Evolutionary conservation across 1,140 invertebrate genomes (phyloP), one percentile per base, ranked within the genome.

Genomic region (Scaptodrosophila lebanonensis): DNA sequence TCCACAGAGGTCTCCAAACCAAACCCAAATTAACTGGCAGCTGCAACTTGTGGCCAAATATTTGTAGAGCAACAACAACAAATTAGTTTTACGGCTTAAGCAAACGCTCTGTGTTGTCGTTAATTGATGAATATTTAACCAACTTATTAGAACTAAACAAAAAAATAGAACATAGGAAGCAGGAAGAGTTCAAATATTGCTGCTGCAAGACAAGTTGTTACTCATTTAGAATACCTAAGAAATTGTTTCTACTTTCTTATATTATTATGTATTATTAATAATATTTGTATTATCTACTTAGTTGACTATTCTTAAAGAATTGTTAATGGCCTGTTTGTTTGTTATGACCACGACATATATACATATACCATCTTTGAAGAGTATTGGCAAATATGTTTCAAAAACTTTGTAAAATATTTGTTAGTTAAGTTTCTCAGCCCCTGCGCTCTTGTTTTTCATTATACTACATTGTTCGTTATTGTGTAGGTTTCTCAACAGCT

Each of bases 41-140:
- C 44, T 43, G 45, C 32, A 44, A 30, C 25, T 36, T 56, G 43
- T 12, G 29, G 45, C 32, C 49, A 13, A 17, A 40, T 49, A 40
- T 25, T 38, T 43, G 53, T 52, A 52, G 35, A 29, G 11, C 12
- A 42, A 49, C 33, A 51, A 44, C 15, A 35, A 39, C 48, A 48
- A 43, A 64, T 76, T 69, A 65, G 50, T 56, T 63, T 64, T 71
- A 65, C 50, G 51, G 61, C 47, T 68, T 47, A 64, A 58, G 61
- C 27, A 75, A 79, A 73, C 75, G 82, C 73, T 79, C 66, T 79
- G 75, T 79, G 75, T 79, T 82, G 73, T 82, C 70, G 48, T 59
- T 66, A 59, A 40, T 66, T 45, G 56, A 69, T 66, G 39, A 77
- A 43, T 53, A 59, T 58, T 39, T 45, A 65, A 50, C 30, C 56